phyloP scores from a whole-genome alignment of 1,140 invertebrate genomes.

The Cotesia vestalis region DNA sequence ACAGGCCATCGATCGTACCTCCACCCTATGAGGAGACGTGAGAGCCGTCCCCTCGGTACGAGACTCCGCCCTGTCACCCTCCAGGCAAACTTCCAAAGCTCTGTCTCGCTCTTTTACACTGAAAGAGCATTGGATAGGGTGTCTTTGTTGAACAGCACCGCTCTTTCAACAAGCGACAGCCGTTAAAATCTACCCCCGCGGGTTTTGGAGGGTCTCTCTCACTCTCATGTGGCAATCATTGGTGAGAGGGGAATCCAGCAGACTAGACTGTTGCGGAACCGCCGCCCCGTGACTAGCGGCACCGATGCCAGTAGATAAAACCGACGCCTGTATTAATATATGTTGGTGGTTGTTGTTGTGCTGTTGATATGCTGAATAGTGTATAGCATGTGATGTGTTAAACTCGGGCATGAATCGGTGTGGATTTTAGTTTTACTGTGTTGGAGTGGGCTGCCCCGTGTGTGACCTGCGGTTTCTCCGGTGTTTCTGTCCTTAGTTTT shows the following conservation, averaged over 20 bases:
- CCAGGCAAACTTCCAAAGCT: slow-evolving; percentile 22
- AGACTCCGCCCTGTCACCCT: slow-evolving; percentile 45
- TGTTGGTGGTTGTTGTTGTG: too few species aligned
- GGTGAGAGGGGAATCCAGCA: too few species aligned
- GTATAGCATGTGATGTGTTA: too few species aligned
- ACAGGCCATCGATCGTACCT: slow-evolving; percentile 56
- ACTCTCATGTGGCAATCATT: too few species aligned
- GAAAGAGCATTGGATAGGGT: not conserved
- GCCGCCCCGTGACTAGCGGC: too few species aligned
- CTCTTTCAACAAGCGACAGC: too few species aligned
- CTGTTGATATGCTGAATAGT: too few species aligned
- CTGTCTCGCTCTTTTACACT: slow-evolving; percentile 31
- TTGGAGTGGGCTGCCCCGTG: not conserved
- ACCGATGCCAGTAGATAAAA: too few species aligned
- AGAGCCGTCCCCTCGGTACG: slow-evolving; percentile 46
- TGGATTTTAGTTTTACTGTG: not conserved
- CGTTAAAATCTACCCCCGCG: too few species aligned
- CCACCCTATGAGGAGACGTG: slow-evolving; percentile 54
- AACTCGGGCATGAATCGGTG: slow-evolving; percentile 10
- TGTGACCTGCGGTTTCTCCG: slow-evolving; percentile 40
- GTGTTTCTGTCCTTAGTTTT: slow-evolving; percentile 31
- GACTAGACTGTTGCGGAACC: too few species aligned
- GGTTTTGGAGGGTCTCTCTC: too few species aligned
- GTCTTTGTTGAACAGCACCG: slow-evolving; percentile 4
- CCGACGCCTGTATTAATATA: too few species aligned